Evolutionary conservation across 2,888 invertebrate species (phyloP).

Genomic region (Platycheirus albimanus): DNA sequence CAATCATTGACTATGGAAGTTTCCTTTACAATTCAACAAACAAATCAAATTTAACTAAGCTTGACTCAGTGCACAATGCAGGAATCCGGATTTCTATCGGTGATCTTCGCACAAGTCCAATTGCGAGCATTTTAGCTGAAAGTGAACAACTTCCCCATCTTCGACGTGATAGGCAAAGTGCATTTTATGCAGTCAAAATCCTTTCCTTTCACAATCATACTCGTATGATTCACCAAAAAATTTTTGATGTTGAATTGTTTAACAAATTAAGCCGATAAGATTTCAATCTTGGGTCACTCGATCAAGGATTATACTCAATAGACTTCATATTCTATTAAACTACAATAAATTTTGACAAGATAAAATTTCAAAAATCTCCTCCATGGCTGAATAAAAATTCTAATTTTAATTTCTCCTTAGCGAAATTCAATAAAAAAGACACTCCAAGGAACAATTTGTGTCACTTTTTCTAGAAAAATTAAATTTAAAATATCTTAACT

Average conservation of each 20-base stretch:
- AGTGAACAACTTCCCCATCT: not conserved
- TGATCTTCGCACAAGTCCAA: conserved; percentile 3
- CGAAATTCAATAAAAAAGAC: not conserved
- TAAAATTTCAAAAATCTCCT: conserved; percentile 15
- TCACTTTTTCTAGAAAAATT: not conserved
- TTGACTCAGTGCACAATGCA: conserved; percentile 5
- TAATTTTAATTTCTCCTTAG: not conserved
- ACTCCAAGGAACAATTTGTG: not conserved
- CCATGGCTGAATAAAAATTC: not conserved
- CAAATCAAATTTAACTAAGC: not conserved
- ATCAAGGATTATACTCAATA: conserved; percentile 2
- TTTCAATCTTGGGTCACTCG: not conserved
- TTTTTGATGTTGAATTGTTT: not conserved
- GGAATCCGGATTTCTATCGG: conserved; percentile 1
- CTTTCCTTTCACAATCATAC: not conserved
- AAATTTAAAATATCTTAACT: conserved; percentile 8
- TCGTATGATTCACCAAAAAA: too few relatives aligned
- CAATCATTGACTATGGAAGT: conserved; percentile 12
- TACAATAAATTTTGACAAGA: not conserved
- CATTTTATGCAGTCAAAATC: not conserved
- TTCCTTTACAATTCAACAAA: conserved; percentile 5
- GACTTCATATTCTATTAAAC: conserved; percentile 5
- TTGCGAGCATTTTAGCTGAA: conserved; percentile 11
- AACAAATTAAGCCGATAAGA: conserved; percentile 2
- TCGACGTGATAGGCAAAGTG: conserved; percentile 14